phyloP scores from a whole-genome alignment of 2,888 invertebrate species.

The Calameuta idolon region DNA sequence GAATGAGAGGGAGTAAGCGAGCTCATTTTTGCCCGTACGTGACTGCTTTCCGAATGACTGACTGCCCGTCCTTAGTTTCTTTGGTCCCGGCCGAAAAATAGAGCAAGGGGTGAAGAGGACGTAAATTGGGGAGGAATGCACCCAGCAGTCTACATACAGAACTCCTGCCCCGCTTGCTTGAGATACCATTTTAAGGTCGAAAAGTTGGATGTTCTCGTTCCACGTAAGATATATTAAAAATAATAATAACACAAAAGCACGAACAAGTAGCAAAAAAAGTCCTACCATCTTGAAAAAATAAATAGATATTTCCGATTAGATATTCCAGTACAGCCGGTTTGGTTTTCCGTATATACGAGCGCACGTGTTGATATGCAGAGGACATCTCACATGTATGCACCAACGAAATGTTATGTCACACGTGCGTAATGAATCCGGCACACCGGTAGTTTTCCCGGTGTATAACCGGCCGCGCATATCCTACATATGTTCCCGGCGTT shows the following conservation, averaged over 20 bases:
- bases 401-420: constrained; percentile 23
- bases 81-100: background rate
- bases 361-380: background rate
- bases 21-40: constrained; percentile 50
- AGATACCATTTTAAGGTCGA: background rate
- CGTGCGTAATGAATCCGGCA: constrained; percentile 42
- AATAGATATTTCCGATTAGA: background rate
- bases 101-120: background rate
- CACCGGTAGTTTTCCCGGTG: background rate
- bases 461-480: background rate
- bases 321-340: background rate
- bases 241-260: background rate
- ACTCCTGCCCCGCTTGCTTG: background rate
- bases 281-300: background rate
- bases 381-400: background rate
- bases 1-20: constrained; percentile 16
- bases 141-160: background rate
- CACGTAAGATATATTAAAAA: background rate
- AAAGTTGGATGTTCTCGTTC: too few species aligned
- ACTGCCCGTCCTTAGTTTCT: background rate
- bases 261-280: background rate
- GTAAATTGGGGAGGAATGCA: background rate
- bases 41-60: constrained; percentile 41
- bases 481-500: background rate
- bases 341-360: background rate